Conservation (phyloP, 2,113 vertebrate species). For the Anarhynchus alexandrinus region DNA sequence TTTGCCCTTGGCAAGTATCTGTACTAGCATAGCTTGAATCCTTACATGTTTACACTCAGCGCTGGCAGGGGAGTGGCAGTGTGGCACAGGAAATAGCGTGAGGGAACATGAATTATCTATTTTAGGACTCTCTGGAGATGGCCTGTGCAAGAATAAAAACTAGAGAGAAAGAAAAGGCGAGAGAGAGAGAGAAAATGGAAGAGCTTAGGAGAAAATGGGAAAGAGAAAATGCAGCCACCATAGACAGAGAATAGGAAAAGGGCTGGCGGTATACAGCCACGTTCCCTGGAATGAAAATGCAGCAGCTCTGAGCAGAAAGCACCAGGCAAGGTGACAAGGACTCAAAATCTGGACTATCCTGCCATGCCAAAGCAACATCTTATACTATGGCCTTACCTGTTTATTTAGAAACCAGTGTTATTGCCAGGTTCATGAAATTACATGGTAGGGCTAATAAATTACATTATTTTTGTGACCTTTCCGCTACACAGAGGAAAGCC, state of each 20-base stretch:
- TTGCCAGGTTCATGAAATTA: background rate
- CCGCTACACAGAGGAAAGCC: background rate
- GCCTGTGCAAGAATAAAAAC: background rate
- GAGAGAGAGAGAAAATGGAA: background rate
- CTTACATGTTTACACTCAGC: conserved; percentile 1
- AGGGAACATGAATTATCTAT: conserved; percentile 1
- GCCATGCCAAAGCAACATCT: background rate
- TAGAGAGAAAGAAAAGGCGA: background rate
- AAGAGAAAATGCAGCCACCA: background rate
- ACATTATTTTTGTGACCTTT: background rate
- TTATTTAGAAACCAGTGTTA: background rate
- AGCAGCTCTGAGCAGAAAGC: background rate
- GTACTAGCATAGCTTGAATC: conserved; percentile 40
- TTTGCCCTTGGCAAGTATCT: conserved; percentile 60
- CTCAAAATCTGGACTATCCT: background rate
- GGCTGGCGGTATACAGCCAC: background rate
- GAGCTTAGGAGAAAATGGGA: background rate
- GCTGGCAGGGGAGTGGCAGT: conserved; percentile 29
- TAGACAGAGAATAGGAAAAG: background rate
- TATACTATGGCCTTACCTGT: background rate
- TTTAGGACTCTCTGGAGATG: background rate
- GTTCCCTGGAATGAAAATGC: background rate
- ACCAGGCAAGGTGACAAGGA: background rate
- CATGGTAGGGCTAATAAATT: background rate
- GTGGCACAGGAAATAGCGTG: background rate